Evolutionary conservation across 1,140 invertebrate species (phyloP).

Genomic region (Temnothorax longispinosus): DNA sequence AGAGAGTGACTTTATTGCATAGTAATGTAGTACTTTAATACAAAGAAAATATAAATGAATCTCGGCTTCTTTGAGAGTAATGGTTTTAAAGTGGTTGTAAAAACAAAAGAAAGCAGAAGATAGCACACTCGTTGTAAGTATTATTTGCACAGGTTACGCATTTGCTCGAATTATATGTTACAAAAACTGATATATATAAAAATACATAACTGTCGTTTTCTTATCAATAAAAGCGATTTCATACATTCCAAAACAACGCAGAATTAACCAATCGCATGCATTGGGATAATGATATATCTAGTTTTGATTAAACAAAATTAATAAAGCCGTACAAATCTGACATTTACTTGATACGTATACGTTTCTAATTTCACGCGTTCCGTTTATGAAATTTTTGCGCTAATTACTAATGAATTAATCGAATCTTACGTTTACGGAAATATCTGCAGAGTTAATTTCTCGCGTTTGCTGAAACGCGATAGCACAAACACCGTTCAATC

Average conservation of each 20-base stretch:
- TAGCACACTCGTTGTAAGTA: background rate
- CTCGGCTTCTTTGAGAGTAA: constrained; percentile 8
- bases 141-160: constrained; percentile 9
- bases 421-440: background rate
- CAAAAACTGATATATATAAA: background rate
- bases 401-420: background rate
- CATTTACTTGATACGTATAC: too few relatives aligned
- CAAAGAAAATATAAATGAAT: constrained; percentile 33
- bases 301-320: constrained; percentile 11
- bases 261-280: constrained; percentile 1
- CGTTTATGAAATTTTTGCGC: background rate
- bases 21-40: background rate
- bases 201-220: background rate
- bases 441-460: background rate
- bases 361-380: background rate
- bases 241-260: background rate
- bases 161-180: background rate
- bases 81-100: background rate
- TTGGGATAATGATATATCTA: background rate
- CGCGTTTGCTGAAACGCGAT: constrained; percentile 5
- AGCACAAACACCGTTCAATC: background rate
- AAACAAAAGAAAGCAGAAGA: background rate
- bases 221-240: constrained; percentile 5
- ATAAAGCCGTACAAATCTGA: too few relatives aligned
- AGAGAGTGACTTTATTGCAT: background rate